Percentiles rank a stretch among this genome's conserved stretches.
phyloP scores from a whole-genome alignment of 2,888 invertebrate species.

The Diaprepes abbreviatus region DNA sequence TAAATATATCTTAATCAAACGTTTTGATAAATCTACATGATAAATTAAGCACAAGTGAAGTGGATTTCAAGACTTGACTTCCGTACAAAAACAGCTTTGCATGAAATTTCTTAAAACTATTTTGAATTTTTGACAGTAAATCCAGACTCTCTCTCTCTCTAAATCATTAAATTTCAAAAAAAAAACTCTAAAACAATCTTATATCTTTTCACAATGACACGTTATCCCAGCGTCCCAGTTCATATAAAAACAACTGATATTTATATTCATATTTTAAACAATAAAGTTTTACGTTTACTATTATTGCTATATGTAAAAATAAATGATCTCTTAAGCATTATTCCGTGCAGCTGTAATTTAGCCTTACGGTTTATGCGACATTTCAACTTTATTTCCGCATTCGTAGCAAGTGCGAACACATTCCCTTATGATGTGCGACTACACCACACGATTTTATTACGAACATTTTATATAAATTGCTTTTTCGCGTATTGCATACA shows the following conservation, averaged over 20 bases:
- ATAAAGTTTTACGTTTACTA: not conserved
- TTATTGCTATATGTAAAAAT: conserved; percentile 4
- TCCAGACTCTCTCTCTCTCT: no score
- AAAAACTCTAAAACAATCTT: no score
- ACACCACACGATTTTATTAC: not conserved
- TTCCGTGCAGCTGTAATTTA: not conserved
- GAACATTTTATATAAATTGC: not conserved
- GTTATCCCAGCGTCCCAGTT: no score
- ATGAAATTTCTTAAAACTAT: no score
- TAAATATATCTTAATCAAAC: no score
- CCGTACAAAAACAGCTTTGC: no score
- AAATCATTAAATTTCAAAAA: no score
- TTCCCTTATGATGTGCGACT: not conserved
- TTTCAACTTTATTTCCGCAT: conserved; percentile 6
- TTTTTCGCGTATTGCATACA: not conserved
- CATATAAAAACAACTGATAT: not conserved
- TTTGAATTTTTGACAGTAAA: no score
- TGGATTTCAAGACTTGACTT: no score
- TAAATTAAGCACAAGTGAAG: no score
- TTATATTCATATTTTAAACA: not conserved
- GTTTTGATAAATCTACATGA: no score
- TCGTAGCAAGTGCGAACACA: conserved; percentile 10
- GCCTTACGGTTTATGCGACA: not conserved
- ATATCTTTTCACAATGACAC: no score
- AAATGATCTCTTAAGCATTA: not conserved